A percentile compares a stretch with the other conserved stretches of the same genome.
Conservation (phyloP, 2,797 vertebrate species). For the Ctenochaetus hawaiiensis region DNA sequence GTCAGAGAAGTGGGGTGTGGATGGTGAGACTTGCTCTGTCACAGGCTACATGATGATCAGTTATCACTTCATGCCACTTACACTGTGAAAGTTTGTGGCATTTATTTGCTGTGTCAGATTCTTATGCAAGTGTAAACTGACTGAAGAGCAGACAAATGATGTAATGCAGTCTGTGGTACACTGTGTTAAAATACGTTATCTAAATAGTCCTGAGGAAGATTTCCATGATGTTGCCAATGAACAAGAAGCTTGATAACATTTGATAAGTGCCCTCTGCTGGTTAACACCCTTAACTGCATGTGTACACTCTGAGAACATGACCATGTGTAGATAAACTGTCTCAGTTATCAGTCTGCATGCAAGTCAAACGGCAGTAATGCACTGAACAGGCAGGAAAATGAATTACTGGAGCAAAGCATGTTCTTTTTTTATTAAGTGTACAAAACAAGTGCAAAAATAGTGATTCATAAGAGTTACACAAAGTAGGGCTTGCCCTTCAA, state of each 20-base stretch:
- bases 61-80: too few species aligned
- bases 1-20: neutral
- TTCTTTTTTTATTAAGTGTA: constrained; percentile 88
- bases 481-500: constrained; percentile 75
- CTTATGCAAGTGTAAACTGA: constrained; percentile 11
- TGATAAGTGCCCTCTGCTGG: constrained; percentile 54
- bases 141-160: neutral
- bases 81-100: neutral
- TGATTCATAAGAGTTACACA: constrained; percentile 83
- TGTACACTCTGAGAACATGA: neutral
- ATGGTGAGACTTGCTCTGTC: neutral
- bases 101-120: neutral
- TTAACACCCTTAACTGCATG: neutral
- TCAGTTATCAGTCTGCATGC: neutral
- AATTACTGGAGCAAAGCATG: constrained; percentile 79
- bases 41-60: too few species aligned
- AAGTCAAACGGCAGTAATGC: neutral
- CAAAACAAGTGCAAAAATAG: constrained; percentile 88
- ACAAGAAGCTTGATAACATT: neutral
- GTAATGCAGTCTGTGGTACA: constrained; percentile 3
- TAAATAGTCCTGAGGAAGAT: neutral
- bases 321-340: neutral
- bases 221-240: fast-evolving
- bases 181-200: neutral
- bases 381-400: constrained; percentile 14